Base-by-base conservation (phyloP, 2,888 invertebrate species). In the Ctenicera cuprea region DNA sequence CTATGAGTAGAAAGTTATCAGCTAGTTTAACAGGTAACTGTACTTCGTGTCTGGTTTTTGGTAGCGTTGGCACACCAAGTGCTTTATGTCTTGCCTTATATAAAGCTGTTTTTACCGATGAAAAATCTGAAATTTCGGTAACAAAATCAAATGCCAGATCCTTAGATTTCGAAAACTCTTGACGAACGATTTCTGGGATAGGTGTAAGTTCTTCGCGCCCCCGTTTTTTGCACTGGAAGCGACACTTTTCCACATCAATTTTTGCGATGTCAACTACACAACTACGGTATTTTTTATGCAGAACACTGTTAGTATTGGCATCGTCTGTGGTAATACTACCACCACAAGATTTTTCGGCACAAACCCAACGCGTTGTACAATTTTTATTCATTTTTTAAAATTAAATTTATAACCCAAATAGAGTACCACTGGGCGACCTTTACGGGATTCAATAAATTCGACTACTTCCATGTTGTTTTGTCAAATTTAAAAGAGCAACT, bases 341-440 rank as follows among this genome's bases (percentile, higher is more conserved):
- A 38, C 38, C n/a, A n/a, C 38, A 45, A n/a, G 18, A 45, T 45
- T 45, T n/a, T 16, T 45, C 16, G n/a, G n/a, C 45, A 45, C 45
- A 45, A 5, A 45, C 45, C 45, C 45, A 45, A 45, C 16, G 45
- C 45, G 45, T 45, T 1, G 45, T 16, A 45, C 16, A 1, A 38
- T 38, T 38, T 38, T 38, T 38, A 3, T 38, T 3, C 3, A 3
- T 38, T 8, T 38, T n/a, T 38, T 38, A 38, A 38, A 38, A 38
- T 5, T 11, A 12, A 38, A 38, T 12, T 38, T 38, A 38, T 38
- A 38, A 11, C 38, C 38, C 1, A 8, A 38, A 38, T 9, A 11
- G 7, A 38, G 1, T n/a, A 11, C n/a, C 11, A 45, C 45, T 38
- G 12, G 38, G 2, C 38, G 38, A 38, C 38, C 38, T 38, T 38